These are phyloP conservation scores for Dryobota labecula DNA, from an alignment of 2,888 invertebrate genomes.

Conservation along the genomic window DNA sequence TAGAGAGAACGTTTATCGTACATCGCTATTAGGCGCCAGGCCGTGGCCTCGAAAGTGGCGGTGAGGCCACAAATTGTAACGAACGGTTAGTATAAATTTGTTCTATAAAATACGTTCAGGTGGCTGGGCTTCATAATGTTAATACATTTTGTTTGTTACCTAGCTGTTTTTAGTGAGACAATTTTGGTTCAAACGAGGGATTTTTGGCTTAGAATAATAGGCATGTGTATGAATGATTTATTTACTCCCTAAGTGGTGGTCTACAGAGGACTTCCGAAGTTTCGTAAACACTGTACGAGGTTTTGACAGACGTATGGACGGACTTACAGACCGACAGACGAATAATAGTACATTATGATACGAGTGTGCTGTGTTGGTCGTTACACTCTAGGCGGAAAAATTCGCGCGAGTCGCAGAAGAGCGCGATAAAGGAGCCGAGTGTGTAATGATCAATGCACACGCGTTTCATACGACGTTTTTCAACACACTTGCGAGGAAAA, in stretches of 20 bases:
- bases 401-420: no score
- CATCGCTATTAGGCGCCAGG: slow-evolving; percentile 54
- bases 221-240: no score
- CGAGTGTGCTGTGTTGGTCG: no score
- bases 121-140: not conserved
- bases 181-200: not conserved
- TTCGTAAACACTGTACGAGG: not conserved
- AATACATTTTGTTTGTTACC: slow-evolving; percentile 1
- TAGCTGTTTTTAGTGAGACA: not conserved
- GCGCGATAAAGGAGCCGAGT: no score
- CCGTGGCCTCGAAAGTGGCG: slow-evolving; percentile 48
- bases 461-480: no score
- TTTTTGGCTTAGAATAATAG: not conserved
- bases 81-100: slow-evolving; percentile 31
- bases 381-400: no score
- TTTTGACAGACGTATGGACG: not conserved
- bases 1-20: slow-evolving; percentile 55
- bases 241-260: no score
- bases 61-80: slow-evolving; percentile 40
- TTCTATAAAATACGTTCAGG: slow-evolving; percentile 6
- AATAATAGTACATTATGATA: no score
- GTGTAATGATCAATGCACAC: no score
- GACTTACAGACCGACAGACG: no score
- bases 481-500: no score
- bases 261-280: no score